phyloP scores from a whole-genome alignment of 1,140 invertebrate genomes.

The Apocrypta bakeri region DNA sequence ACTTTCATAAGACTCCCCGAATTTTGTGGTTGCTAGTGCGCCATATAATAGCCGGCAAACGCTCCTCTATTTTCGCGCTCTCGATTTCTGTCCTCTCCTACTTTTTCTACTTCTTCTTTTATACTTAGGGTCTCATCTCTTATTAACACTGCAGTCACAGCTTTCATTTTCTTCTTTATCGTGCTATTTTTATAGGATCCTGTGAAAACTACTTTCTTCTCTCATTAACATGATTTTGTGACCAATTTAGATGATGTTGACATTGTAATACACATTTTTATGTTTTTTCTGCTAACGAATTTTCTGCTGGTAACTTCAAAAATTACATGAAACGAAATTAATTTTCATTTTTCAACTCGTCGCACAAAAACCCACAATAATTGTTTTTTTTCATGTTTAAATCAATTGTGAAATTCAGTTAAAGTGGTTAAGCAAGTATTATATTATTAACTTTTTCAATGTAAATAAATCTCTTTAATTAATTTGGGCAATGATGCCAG shows the following conservation, averaged over 20 bases:
- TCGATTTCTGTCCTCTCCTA: constrained; percentile 46
- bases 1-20: constrained; percentile 70
- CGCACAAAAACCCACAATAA: not conserved
- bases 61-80: constrained; percentile 37
- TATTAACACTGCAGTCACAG: constrained; percentile 47
- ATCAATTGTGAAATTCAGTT: not conserved
- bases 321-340: too few relatives aligned
- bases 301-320: too few relatives aligned
- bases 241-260: too few relatives aligned
- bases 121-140: constrained; percentile 45
- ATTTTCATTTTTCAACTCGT: too few relatives aligned
- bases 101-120: constrained; percentile 36
- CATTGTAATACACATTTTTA: too few relatives aligned
- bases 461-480: not conserved
- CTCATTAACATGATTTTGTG: constrained; percentile 27
- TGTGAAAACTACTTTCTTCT: not conserved
- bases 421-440: not conserved
- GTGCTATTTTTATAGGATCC: constrained; percentile 3
- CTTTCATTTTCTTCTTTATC: constrained; percentile 24
- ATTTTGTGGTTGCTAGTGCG: constrained; percentile 64
- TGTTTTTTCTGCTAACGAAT: too few relatives aligned
- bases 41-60: constrained; percentile 64
- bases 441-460: too few relatives aligned
- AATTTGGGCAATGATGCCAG: not conserved
- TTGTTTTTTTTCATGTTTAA: not conserved